Evolutionary conservation across 2,797 vertebrate genomes (phyloP), one percentile per base, ranked within the genome.

Genomic region (Vireo griseus): DNA sequence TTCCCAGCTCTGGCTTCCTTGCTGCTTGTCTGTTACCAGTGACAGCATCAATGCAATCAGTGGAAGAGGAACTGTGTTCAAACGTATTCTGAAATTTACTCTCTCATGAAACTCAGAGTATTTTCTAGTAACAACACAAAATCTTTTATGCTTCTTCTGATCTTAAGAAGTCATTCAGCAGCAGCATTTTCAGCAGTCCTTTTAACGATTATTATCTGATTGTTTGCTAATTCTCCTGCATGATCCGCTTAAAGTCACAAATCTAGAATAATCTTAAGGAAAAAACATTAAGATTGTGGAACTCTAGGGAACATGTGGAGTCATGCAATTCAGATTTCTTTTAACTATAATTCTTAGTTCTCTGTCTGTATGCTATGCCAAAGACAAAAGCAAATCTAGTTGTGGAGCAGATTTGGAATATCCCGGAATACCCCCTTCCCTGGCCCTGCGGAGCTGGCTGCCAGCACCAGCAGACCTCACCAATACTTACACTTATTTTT

Each of bases 191-290:
- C 37, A 66, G 29, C 42, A 33, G 29, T 50, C 74, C 33, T 86
- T 88, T 62, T 63, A 4, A 55, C 79, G 35, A 55, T 48, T 85
- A 73, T 77, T 77, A 29, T 91, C 72, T 71, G 26, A 14, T 55
- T 37, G 28, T 82, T 83, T 89, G 42, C 15, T 80, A 52, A 82
- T 85, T 76, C 59, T 87, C 55, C 67, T 51, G 35, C n/a, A 12
- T 63, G 55, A 87, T 82, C 71, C 0, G 0, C 44, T 67, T 91
- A 67, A 82, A 39, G n/a, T 65, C 29, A 50, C 19, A 86, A 50
- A 88, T 88, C 72, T 71, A 18, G 42, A 80, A 14, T 59, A 94
- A 89, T 88, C 65, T 59, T 78, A 62, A 42, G 31, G 25, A 73
- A 48, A 51, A 86, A 86, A 40, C 4, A 42, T 74, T 45, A 55